Percentiles rank a stretch among this genome's conserved stretches.
Evolutionary conservation across 1,140 invertebrate genomes (phyloP).

Genomic region (Rhopalosiphum padi): DNA sequence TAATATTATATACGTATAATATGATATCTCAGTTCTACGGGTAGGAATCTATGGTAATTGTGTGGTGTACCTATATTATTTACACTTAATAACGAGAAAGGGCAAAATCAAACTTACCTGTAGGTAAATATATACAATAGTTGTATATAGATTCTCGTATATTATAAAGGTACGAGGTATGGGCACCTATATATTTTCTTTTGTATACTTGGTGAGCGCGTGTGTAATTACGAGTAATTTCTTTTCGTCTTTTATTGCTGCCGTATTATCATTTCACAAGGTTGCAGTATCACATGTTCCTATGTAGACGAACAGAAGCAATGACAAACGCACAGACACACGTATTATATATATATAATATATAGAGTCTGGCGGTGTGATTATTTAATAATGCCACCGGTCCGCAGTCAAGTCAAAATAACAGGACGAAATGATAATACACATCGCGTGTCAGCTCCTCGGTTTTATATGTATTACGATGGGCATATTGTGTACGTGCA

Average conservation of each 20-base stretch:
- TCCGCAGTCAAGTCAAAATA: slow-evolving; percentile 31
- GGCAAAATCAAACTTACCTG: neutral
- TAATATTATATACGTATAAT: neutral
- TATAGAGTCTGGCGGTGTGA: neutral
- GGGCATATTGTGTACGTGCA: neutral
- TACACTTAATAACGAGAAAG: neutral
- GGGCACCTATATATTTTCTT: neutral
- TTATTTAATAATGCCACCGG: slow-evolving; percentile 41
- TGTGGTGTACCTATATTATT: neutral
- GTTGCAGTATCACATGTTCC: neutral
- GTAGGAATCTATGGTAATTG: neutral
- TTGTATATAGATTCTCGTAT: neutral
- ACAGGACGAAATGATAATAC: slow-evolving; percentile 24
- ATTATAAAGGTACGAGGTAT: neutral
- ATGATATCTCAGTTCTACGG: neutral
- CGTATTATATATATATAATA: neutral
- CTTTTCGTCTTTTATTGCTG: neutral
- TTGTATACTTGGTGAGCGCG: neutral
- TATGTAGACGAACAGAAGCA: neutral
- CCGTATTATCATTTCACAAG: slow-evolving; percentile 15
- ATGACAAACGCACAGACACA: slow-evolving; percentile 3
- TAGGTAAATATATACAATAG: neutral
- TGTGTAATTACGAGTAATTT: slow-evolving; percentile 30
- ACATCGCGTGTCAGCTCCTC: slow-evolving; percentile 30
- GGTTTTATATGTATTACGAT: neutral